phyloP scores from a whole-genome alignment of 2,113 vertebrate genomes.

The Hypanus sabinus region DNA sequence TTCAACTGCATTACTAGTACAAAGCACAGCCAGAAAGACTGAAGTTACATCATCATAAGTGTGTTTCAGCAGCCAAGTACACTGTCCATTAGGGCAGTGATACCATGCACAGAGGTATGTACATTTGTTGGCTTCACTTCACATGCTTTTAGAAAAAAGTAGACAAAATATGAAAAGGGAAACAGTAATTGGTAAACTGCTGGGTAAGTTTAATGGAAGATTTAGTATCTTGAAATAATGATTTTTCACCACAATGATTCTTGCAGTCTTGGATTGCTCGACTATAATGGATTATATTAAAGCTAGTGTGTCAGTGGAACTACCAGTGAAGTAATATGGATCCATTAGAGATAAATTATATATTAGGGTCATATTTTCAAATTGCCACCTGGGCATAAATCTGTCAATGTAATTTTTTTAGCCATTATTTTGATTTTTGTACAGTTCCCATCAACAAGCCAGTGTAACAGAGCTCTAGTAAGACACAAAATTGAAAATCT shows the following conservation, averaged over 20 bases:
- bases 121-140: background rate
- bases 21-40: background rate
- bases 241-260: background rate
- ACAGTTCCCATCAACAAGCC: background rate
- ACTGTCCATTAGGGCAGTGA: background rate
- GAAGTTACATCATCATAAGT: background rate
- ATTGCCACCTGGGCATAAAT: background rate
- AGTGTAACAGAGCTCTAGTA: too few relatives aligned
- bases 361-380: background rate
- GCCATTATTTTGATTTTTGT: background rate
- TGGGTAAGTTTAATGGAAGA: background rate
- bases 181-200: background rate
- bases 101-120: background rate
- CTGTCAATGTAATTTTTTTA: background rate
- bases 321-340: background rate
- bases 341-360: background rate
- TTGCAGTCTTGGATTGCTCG: background rate
- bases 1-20: background rate
- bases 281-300: background rate
- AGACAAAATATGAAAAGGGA: background rate
- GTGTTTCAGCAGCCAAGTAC: background rate
- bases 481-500: too few relatives aligned
- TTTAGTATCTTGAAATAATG: background rate
- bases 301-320: background rate
- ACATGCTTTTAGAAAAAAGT: background rate